Percentiles rank a stretch among this genome's conserved stretches.
phyloP scores from a whole-genome alignment of 2,797 vertebrate species.

The Macroramphosus scolopax region DNA sequence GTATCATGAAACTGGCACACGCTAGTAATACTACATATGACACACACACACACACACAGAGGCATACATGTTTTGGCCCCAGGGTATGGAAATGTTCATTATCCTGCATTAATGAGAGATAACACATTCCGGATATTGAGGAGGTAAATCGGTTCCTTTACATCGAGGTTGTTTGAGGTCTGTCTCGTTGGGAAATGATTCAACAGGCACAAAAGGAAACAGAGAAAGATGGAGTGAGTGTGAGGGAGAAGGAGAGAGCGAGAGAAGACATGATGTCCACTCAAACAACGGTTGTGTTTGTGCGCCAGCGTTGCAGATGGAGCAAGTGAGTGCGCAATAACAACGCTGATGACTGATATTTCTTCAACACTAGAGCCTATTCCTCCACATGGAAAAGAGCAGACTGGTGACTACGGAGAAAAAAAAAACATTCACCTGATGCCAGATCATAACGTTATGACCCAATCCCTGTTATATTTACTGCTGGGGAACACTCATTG shows the following conservation, averaged over 20 bases:
- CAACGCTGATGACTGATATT: conserved; percentile 68
- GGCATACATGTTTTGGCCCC: neutral
- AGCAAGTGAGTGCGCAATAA: conserved; percentile 69
- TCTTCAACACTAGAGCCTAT: conserved; percentile 59
- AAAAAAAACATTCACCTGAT: conserved; percentile 65
- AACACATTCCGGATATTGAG: conserved; percentile 30
- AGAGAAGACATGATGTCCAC: conserved; percentile 46
- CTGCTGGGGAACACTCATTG: conserved; percentile 74
- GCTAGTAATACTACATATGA: conserved; percentile 18
- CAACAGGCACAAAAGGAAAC: conserved; percentile 51
- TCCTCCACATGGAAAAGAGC: conserved; percentile 62
- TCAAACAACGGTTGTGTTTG: conserved; percentile 64
- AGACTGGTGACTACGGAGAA: conserved; percentile 6
- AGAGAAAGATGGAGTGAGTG: conserved; percentile 27
- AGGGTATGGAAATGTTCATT: conserved; percentile 28
- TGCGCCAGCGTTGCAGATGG: conserved; percentile 57
- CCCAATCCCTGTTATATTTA: conserved; percentile 72
- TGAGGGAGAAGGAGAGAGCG: conserved; percentile 9
- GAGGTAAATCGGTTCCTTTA: conserved; percentile 46
- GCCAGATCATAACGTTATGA: conserved; percentile 74
- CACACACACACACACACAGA: conserved; percentile 6
- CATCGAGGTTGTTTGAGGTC: conserved; percentile 60
- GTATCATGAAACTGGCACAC: conserved; percentile 50
- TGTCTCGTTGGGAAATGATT: conserved; percentile 61
- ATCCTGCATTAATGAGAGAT: conserved; percentile 21